These are phyloP conservation scores for Drosophila yooni DNA, from an alignment of 2,888 invertebrate genomes.

Conservation along the genomic window DNA sequence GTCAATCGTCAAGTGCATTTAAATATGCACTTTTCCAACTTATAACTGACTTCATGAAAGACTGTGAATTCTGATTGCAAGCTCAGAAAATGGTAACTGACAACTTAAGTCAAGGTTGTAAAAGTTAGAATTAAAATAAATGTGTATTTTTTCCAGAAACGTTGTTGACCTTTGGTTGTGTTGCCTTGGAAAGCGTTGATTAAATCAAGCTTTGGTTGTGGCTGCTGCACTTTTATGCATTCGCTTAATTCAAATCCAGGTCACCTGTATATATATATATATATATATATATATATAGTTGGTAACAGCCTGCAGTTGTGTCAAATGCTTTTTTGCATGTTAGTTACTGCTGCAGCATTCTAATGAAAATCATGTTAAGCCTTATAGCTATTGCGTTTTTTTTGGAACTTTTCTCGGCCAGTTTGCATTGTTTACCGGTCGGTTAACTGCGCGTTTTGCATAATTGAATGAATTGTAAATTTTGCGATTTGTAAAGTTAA, in stretches of 20 bases:
- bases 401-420: neutral
- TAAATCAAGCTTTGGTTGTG: slow-evolving; percentile 42
- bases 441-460: slow-evolving; percentile 14
- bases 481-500: slow-evolving; percentile 34
- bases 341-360: slow-evolving; percentile 29
- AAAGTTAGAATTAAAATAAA: neutral
- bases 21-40: neutral
- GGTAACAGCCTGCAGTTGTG: slow-evolving; percentile 11
- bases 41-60: neutral
- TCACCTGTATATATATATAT: slow-evolving; percentile 8
- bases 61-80: neutral
- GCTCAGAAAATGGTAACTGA: neutral
- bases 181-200: slow-evolving; percentile 38
- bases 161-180: slow-evolving; percentile 31
- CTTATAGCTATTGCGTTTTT: neutral
- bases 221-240: slow-evolving; percentile 43
- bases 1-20: neutral
- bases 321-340: slow-evolving; percentile 17
- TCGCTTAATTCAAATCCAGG: slow-evolving; percentile 47
- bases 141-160: slow-evolving; percentile 6
- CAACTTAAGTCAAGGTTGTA: neutral
- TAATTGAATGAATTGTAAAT: slow-evolving; percentile 41
- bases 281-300: neutral
- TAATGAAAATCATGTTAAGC: slow-evolving; percentile 20
- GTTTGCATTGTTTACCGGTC: slow-evolving; percentile 1